Percentiles rank a stretch among this genome's conserved stretches.
Conservation (phyloP, 2,888 invertebrate species). For the Xanthia togata region DNA sequence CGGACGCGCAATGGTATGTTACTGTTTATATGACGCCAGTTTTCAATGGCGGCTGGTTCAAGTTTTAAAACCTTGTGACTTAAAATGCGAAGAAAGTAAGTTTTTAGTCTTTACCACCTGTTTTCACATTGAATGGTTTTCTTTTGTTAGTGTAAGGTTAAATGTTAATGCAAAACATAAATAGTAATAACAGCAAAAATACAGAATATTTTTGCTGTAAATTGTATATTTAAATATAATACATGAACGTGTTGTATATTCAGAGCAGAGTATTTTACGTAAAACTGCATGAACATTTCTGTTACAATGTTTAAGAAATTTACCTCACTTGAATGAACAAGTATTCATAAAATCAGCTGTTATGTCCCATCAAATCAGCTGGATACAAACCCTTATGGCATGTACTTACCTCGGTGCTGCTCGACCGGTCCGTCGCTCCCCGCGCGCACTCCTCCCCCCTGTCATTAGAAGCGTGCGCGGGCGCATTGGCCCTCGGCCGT, state of each 20-base stretch:
- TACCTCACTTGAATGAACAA: conserved; percentile 16
- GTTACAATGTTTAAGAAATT: conserved; percentile 7
- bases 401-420: conserved; percentile 75
- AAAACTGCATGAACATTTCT: neutral
- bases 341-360: conserved; percentile 64
- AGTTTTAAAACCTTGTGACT: conserved; percentile 25
- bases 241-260: conserved; percentile 11
- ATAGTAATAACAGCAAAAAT: conserved; percentile 30
- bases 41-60: conserved; percentile 16
- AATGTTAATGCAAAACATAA: conserved; percentile 38
- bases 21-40: conserved; percentile 65
- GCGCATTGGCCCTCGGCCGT: conserved; percentile 88
- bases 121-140: conserved; percentile 19
- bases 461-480: conserved; percentile 89
- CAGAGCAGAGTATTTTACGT: neutral
- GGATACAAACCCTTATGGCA: conserved; percentile 59
- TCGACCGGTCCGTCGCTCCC: conserved; percentile 84
- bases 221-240: conserved; percentile 15
- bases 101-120: conserved; percentile 38
- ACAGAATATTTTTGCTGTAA: conserved; percentile 11
- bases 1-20: conserved; percentile 79
- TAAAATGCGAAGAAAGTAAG: conserved; percentile 38
- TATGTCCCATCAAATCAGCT: conserved; percentile 62
- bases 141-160: conserved; percentile 35
- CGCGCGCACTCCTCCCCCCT: conserved; percentile 74